These are phyloP conservation scores for Mormyrus lacerda DNA, from an alignment of 2,113 vertebrate genomes.

Conservation along the genomic window DNA sequence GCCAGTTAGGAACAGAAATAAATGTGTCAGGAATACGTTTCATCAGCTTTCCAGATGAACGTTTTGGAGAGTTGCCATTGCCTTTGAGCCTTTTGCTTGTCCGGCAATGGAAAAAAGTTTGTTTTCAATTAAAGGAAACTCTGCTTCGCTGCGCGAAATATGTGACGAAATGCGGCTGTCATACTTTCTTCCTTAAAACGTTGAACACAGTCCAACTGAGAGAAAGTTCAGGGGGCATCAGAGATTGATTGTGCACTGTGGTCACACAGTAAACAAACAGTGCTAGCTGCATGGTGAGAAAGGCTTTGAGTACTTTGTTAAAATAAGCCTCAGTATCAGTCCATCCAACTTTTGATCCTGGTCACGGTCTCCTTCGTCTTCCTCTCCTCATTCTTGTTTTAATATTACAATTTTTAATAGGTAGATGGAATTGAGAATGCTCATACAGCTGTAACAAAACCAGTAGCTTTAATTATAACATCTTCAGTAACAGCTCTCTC, in stretches of 20 bases:
- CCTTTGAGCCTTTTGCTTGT: neutral
- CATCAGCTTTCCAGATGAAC: slow-evolving; percentile 8
- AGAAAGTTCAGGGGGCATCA: neutral
- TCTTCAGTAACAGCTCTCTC: neutral
- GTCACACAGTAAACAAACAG: neutral
- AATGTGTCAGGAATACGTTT: slow-evolving; percentile 1
- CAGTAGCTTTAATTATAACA: neutral
- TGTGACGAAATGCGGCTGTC: neutral
- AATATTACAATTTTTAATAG: neutral
- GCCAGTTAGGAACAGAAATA: neutral
- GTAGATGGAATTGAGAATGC: neutral
- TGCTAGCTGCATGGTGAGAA: neutral
- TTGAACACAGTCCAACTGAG: neutral
- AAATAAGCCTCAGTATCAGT: neutral
- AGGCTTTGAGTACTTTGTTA: neutral
- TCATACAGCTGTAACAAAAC: neutral
- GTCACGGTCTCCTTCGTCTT: too few relatives aligned
- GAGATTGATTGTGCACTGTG: neutral
- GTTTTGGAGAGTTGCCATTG: neutral
- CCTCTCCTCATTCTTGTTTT: neutral
- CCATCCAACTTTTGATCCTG: neutral
- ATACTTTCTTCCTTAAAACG: neutral
- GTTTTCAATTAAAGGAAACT: slow-evolving; percentile 14
- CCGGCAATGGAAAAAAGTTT: slow-evolving; percentile 1
- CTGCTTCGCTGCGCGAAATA: neutral